Evolutionary conservation across 2,888 invertebrate species (phyloP).

Genomic region (Dione vanillae): DNA sequence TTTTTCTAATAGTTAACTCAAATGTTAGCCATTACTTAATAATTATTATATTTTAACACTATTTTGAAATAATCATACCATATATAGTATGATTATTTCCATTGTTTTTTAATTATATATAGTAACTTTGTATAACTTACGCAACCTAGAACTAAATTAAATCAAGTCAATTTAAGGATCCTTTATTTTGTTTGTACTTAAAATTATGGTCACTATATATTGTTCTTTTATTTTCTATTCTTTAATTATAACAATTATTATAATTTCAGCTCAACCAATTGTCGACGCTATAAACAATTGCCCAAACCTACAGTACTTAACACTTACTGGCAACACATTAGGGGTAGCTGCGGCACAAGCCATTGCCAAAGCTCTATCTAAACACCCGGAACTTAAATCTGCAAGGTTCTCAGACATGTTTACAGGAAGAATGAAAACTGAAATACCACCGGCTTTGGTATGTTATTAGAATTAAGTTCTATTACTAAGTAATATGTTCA

Average conservation of each 20-base stretch:
- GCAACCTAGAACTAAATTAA: no score
- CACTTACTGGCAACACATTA: conserved; percentile 96
- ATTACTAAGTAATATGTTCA: no score
- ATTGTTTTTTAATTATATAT: no score
- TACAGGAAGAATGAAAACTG: conserved; percentile 96
- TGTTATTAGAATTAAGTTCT: conserved; percentile 48
- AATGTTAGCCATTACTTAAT: no score
- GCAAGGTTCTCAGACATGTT: conserved; percentile 99
- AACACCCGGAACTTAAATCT: conserved; percentile 89
- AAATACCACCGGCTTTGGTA: conserved; percentile 96
- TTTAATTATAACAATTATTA: not conserved
- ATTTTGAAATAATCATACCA: no score
- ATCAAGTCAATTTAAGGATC: not conserved
- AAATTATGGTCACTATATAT: not conserved
- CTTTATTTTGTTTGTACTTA: no score
- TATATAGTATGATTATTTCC: no score
- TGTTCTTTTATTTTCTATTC: not conserved
- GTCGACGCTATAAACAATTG: conserved; percentile 90
- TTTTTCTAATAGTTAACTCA: no score
- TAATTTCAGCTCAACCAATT: conserved; percentile 86
- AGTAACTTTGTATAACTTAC: no score
- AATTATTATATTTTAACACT: no score
- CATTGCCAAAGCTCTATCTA: conserved; percentile 91
- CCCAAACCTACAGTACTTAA: conserved; percentile 87
- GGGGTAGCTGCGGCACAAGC: conserved; percentile 95